Evolutionary conservation across 2,797 vertebrate species (phyloP).

Genomic region (Peromyscus melanophrys): DNA sequence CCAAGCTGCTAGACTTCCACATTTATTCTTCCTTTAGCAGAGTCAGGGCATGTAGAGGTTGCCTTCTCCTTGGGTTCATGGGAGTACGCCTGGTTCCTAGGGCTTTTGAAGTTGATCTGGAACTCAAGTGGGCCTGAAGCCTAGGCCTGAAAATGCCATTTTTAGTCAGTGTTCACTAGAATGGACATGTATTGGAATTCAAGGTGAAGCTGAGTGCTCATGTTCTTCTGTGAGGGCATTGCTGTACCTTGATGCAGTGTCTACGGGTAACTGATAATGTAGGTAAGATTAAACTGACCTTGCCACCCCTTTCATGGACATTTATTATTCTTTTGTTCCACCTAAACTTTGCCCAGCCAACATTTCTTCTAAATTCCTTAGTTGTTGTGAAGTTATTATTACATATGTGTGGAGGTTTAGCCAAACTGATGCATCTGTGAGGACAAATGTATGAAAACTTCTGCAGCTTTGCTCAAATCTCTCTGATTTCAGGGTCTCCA

Average conservation of each 20-base stretch:
- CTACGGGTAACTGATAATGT: neutral
- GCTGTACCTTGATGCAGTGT: neutral
- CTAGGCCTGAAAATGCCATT: rapidly evolving
- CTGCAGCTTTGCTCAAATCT: neutral
- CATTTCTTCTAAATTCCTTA: neutral
- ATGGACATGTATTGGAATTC: too few relatives aligned
- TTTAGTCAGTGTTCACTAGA: neutral
- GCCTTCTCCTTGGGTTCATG: neutral
- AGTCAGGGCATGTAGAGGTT: rapidly evolving
- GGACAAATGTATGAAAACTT: neutral
- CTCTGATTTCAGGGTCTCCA: neutral
- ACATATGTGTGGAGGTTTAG: neutral
- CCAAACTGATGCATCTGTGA: neutral
- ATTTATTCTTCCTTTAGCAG: neutral
- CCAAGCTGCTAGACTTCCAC: neutral
- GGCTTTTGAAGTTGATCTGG: neutral
- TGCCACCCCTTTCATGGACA: neutral
- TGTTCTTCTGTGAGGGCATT: neutral
- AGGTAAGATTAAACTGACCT: neutral
- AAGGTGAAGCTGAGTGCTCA: neutral
- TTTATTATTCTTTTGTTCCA: neutral
- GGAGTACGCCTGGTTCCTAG: too few relatives aligned
- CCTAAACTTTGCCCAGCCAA: rapidly evolving
- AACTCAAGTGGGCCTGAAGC: neutral
- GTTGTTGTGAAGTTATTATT: neutral